These are phyloP conservation scores for Copidosoma floridanum DNA, from an alignment of 1,140 invertebrate genomes.

Conservation along the genomic window DNA sequence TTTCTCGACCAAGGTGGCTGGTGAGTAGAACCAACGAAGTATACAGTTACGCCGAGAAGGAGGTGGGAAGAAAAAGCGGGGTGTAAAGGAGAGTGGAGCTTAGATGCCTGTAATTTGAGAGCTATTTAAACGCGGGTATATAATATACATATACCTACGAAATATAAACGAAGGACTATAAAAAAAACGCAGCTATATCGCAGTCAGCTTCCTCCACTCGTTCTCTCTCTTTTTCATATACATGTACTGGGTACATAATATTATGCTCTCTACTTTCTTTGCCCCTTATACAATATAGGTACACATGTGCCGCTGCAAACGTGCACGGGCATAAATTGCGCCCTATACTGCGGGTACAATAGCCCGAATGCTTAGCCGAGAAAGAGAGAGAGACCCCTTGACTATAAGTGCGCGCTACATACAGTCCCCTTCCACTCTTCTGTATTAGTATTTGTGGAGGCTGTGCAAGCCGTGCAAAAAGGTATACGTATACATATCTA, in stretches of 20 bases:
- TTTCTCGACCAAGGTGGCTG: too few species aligned
- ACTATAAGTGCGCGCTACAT: constrained; percentile 10
- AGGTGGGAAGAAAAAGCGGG: too few species aligned
- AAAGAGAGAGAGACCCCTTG: constrained; percentile 24
- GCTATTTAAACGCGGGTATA: constrained; percentile 44
- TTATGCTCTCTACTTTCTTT: too few species aligned
- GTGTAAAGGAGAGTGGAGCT: constrained; percentile 14
- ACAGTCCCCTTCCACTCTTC: not conserved
- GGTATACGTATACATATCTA: too few species aligned
- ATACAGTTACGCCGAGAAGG: constrained; percentile 12
- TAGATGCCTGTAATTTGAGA: constrained; percentile 41
- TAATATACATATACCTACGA: too few species aligned
- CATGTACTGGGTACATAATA: too few species aligned
- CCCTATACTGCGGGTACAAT: constrained; percentile 31
- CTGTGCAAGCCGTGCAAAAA: not conserved
- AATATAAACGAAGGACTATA: too few species aligned
- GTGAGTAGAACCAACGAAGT: too few species aligned
- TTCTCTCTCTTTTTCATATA: not conserved
- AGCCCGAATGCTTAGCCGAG: constrained; percentile 30
- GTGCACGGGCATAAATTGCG: constrained; percentile 38
- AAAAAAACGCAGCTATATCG: too few species aligned
- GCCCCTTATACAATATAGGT: too few species aligned
- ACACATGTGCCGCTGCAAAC: constrained; percentile 26
- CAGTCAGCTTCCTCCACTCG: constrained; percentile 20
- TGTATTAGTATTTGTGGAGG: too few species aligned